A percentile compares a stretch with the other conserved stretches of the same genome.
These are phyloP conservation scores for Tenthredo notha DNA, from an alignment of 2,888 invertebrate genomes.

Conservation along the genomic window DNA sequence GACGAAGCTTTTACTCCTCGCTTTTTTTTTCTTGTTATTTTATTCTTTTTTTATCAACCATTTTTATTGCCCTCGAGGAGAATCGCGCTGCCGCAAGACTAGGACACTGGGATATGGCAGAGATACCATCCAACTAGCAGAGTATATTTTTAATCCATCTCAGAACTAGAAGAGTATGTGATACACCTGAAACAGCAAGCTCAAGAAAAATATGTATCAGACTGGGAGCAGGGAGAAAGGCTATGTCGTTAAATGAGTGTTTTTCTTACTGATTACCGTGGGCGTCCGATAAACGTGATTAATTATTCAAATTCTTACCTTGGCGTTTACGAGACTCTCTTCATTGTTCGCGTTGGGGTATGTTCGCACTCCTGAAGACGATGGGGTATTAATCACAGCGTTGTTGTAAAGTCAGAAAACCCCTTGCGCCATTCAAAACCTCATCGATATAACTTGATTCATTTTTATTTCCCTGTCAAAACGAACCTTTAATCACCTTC, in stretches of 20 bases:
- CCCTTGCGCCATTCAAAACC: background rate
- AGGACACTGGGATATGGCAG: background rate
- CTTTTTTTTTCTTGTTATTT: background rate
- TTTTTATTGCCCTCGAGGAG: slow-evolving; percentile 34
- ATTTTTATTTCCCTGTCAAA: slow-evolving; percentile 5
- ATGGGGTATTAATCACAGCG: slow-evolving; percentile 33
- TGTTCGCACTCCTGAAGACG: background rate
- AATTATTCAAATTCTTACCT: slow-evolving; percentile 18
- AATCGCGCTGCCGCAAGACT: background rate
- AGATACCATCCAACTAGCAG: background rate
- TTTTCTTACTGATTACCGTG: slow-evolving; percentile 35
- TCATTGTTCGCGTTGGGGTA: background rate
- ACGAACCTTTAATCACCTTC: background rate
- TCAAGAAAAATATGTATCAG: background rate
- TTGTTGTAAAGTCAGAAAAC: slow-evolving; percentile 24
- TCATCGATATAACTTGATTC: background rate
- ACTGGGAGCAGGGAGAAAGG: background rate
- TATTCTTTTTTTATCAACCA: slow-evolving; percentile 27
- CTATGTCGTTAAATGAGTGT: slow-evolving; percentile 30
- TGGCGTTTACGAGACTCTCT: background rate
- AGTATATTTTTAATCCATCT: slow-evolving; percentile 51
- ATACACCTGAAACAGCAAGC: background rate
- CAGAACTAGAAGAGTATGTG: slow-evolving; percentile 20
- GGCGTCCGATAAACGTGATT: slow-evolving; percentile 40
- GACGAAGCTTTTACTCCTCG: slow-evolving; percentile 3